Conservation (phyloP, 2,888 invertebrate genomes). For the Boloria selene region DNA sequence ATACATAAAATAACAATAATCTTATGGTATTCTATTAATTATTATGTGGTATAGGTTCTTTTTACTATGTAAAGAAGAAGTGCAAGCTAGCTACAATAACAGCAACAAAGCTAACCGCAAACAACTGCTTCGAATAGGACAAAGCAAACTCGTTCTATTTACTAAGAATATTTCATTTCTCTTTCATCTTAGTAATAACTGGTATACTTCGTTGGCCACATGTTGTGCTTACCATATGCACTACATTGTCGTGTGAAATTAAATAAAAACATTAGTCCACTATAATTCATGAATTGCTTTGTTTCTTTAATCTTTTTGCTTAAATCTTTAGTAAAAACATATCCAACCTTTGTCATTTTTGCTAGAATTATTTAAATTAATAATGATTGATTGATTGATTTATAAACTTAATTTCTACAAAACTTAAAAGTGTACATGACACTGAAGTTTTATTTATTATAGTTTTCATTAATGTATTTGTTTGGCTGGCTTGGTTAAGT, state of each 20-base stretch:
- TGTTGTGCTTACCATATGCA: constrained; percentile 11
- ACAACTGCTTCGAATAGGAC: constrained; percentile 14
- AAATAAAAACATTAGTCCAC: background rate
- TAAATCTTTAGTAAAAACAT: background rate
- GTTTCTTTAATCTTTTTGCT: background rate
- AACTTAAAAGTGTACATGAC: no score
- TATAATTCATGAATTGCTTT: background rate
- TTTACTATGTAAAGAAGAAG: background rate
- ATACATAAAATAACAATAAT: no score
- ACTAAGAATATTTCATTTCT: constrained; percentile 13
- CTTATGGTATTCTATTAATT: no score
- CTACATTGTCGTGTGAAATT: constrained; percentile 3
- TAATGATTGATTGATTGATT: no score
- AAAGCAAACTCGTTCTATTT: constrained; percentile 26
- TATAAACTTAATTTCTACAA: no score
- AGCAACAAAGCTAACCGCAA: constrained; percentile 23
- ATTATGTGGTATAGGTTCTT: background rate
- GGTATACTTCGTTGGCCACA: constrained; percentile 8
- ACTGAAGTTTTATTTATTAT: no score
- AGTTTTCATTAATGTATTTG: no score
- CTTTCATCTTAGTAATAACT: constrained; percentile 18
- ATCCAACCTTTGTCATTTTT: background rate
- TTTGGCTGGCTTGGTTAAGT: no score
- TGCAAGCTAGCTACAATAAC: constrained; percentile 7
- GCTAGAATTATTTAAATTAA: no score